Base-by-base conservation (phyloP, 2,113 vertebrate species). In the Sakesphorus luctuosus region DNA sequence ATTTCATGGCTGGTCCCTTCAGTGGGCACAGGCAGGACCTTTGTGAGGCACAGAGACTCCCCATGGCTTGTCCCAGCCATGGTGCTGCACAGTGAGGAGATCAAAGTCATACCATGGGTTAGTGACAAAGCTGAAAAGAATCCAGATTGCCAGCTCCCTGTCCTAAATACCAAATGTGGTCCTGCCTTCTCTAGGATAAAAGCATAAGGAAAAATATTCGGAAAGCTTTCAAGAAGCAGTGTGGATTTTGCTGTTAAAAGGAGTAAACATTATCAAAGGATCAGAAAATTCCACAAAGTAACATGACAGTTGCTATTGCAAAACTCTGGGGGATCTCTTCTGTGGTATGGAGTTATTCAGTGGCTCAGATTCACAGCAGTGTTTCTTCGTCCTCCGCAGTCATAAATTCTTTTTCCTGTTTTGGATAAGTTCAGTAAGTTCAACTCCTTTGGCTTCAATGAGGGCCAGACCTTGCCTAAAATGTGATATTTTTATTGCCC, bases 241-340 rank as follows among this genome's bases (percentile, higher is more conserved):
- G 86, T 65, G 78, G 90, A 94, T 93, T 96, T 91, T 82, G 81
- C 81, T 91, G 56, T 82, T 94, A 96, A 93, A 89, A 81, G 73
- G 31, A 87, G 77, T 69, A 94, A 91, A 92, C 62, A 93, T 82
- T 94, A 95, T 90, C 94, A 96, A 95, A 96, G 94, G 69, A 93
- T 93, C 93, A 96, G 93, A 96, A 82, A 94, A 96, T 95, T 97
- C 89, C 96, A 95, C 87, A 63, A 91, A 96, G 90, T 84, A 95
- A 81, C 76, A 94, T 68, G 95, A 72, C 92, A 84, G 91, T 82
- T 92, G 88, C 89, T 83, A 19, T 94, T 96, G 93, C 94, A 96
- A 97, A 96, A 96, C 92, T 36, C 89, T 90, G 93, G 77, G 91
- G 94, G 89, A 90, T 96, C 89, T 94, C 83, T 87, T 87, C 65